Base-by-base conservation (phyloP, 1,140 invertebrate genomes). In the Holotrichia oblita region DNA sequence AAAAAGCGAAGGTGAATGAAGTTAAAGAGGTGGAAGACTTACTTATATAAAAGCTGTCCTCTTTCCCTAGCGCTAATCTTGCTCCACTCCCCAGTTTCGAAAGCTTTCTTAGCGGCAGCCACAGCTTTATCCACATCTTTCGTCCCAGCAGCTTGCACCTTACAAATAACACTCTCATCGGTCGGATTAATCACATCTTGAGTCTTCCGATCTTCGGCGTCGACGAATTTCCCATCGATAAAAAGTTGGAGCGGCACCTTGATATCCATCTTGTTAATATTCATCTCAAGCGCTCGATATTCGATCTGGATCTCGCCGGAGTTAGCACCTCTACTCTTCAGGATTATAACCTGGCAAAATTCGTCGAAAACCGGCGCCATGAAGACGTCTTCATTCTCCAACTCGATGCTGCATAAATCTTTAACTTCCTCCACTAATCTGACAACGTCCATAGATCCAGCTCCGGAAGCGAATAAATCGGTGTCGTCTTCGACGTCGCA, bases 361-460 rank as follows among this genome's bases (percentile, higher is more conserved):
- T 98, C 95, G 14, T 90, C 89, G 84, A 99, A 98, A 0, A 92
- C 91, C 0, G 97, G 95, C 6, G 95, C 93, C 95, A 99, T 96
- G 84, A 97, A 99, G 0, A 99, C 93, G 81, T 98, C 94, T 83
- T 96, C 96, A 85, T 96, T 98, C 84, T 96, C 92, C 7, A 99
- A 85, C 34, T 91, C 90, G 10, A 97, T 87, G 76, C 91, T 91
- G 20, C 94, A 90, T 78, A 93, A 90, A 77, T 97, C 94, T 87
- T 97, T 97, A 0, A 98, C 89, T 88, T 99, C 97, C 88, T 99
- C 98, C 0, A 99, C 92, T 40, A 98, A 86, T 83, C 97, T 91
- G 44, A 44, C 96, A 8, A 99, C 97, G 86, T 99, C 97, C 96
- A 99, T 99, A 9, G 97, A 98, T 0, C 96, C 95, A 22, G 95